Percentiles rank a stretch among this genome's conserved stretches.
phyloP scores from a whole-genome alignment of 2,888 invertebrate species.

The Hirtodrosophila confusa region DNA sequence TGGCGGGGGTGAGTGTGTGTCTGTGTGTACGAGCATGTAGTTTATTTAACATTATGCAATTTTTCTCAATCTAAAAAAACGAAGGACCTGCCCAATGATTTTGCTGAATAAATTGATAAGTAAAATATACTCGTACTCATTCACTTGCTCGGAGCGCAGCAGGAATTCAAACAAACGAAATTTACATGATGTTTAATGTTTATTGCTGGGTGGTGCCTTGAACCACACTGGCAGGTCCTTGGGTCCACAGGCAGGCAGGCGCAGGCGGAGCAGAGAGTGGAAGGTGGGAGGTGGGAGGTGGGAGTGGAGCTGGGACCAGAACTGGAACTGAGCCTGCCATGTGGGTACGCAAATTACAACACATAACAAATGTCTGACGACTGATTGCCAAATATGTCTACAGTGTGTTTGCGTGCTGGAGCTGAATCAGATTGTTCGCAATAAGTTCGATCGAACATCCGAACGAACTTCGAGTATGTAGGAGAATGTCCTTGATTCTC shows the following conservation, averaged over 20 bases:
- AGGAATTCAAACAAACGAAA: conserved; percentile 53
- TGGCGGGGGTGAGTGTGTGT: background rate
- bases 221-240: background rate
- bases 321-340: conserved; percentile 26
- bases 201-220: conserved; percentile 35
- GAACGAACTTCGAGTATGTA: too few species aligned
- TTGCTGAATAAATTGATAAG: conserved; percentile 45
- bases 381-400: conserved; percentile 64
- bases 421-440: too few species aligned
- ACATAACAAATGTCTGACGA: conserved; percentile 75
- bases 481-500: too few species aligned
- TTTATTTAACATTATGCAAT: conserved; percentile 30
- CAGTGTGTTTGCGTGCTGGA: conserved; percentile 1
- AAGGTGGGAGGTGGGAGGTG: background rate
- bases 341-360: conserved; percentile 71
- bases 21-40: conserved; percentile 10
- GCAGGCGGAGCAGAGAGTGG: too few species aligned
- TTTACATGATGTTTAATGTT: conserved; percentile 72
- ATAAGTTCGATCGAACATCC: too few species aligned
- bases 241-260: too few species aligned
- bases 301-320: background rate
- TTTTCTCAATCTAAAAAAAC: conserved; percentile 14
- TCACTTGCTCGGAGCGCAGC: conserved; percentile 6
- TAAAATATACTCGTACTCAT: conserved; percentile 23
- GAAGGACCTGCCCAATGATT: conserved; percentile 27